phyloP scores from a whole-genome alignment of 2,797 vertebrate species.

The Cyclura pinguis region DNA sequence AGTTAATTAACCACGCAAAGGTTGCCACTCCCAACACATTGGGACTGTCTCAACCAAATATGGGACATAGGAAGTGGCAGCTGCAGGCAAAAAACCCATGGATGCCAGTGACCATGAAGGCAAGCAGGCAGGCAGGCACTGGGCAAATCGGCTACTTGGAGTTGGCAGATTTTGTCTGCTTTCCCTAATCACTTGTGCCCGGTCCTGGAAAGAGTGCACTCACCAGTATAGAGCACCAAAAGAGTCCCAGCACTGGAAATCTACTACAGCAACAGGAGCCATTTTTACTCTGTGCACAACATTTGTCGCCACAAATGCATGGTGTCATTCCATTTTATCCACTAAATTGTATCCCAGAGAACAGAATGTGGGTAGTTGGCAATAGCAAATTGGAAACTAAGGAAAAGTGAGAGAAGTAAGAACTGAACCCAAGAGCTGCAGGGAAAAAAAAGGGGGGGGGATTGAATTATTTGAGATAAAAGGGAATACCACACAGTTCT shows the following conservation, averaged over 20 bases:
- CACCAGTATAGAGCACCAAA: too few relatives aligned
- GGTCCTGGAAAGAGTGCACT: too few relatives aligned
- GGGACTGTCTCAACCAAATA: too few relatives aligned
- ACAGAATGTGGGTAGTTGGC: background rate
- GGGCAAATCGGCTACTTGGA: too few relatives aligned
- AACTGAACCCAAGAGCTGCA: conserved; percentile 11
- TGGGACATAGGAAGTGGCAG: too few relatives aligned
- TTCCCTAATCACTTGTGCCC: too few relatives aligned
- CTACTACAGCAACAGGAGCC: fast-evolving
- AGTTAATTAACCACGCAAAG: too few relatives aligned
- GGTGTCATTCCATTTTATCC: background rate
- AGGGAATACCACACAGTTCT: conserved; percentile 41
- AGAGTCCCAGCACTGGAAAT: background rate
- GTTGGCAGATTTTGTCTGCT: too few relatives aligned
- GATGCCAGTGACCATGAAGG: too few relatives aligned
- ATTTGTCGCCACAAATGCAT: background rate
- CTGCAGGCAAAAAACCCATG: too few relatives aligned
- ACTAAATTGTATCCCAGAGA: conserved; percentile 16
- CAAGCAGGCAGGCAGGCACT: too few relatives aligned
- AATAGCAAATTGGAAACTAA: conserved; percentile 25
- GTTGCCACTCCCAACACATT: too few relatives aligned
- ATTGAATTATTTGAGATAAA: conserved; percentile 39
- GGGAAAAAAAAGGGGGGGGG: conserved; percentile 47
- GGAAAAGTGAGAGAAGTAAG: background rate
- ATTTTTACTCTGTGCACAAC: fast-evolving